Evolutionary conservation across 2,888 invertebrate genomes (phyloP), one percentile per base, ranked within the genome.

Genomic region (Palloptera scutellata): DNA sequence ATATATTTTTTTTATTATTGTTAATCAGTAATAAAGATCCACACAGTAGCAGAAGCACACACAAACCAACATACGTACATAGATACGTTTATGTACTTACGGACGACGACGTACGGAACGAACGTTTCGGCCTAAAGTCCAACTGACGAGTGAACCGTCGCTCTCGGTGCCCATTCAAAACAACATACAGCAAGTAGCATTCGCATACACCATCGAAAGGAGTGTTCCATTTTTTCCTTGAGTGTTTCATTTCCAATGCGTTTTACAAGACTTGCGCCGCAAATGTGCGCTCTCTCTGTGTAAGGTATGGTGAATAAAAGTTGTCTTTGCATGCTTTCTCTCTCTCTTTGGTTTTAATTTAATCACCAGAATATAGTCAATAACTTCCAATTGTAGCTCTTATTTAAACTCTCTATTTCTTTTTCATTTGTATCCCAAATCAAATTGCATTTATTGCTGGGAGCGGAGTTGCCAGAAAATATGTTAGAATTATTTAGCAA

Each of bases 41-140:
- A 30, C 30, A 30, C 51, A 68, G 41, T 61, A 64, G 53, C 65
- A 71, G 42, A 69, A 67, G 66, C 69, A 69, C 71, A 67, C 69
- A 67, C 71, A 69, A 57, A 13, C 52, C 48, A 30, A 63, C 52
- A 20, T 42, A 67, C 55, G 70, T 59, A 68, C 59, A 61, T 30
- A 30, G 30, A 30, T 30, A 30, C 30, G 30, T 30, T 30, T 30
- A 30, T 30, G 30, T 30, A 30, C 30, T 30, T 30, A 30, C 30
- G 30, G 30, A 30, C 30, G 30, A 30, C 30, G 67, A 70, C 63
- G 68, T 64, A 66, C 64, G 67, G 41, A 63, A 72, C 69, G 72
- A 69, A 72, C 70, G 68, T 66, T 68, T 60, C 73, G 73, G 70
- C 66, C 71, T 72, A 68, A 72, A 71, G 30, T 72, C 70, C 70